phyloP scores from a whole-genome alignment of 1,140 invertebrate genomes.

The Euura saliciscinereae region DNA sequence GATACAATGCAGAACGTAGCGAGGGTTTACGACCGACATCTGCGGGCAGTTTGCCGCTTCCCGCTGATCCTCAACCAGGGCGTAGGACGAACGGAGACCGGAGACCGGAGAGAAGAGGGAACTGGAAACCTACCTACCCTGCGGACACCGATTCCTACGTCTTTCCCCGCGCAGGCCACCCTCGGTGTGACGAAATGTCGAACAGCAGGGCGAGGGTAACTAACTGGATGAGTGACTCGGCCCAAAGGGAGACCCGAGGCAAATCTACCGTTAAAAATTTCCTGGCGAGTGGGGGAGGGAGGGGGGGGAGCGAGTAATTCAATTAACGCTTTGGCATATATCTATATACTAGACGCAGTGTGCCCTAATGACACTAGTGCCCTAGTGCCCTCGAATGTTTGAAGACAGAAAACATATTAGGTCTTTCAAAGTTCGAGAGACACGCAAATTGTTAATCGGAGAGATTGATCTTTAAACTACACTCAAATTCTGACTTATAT shows the following conservation, averaged over 20 bases:
- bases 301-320: constrained; percentile 47
- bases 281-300: constrained; percentile 26
- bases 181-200: constrained; percentile 53
- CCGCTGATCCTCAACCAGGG: not conserved
- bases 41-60: constrained; percentile 54
- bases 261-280: constrained; percentile 61
- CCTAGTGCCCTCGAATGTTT: too few relatives aligned
- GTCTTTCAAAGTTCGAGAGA: too few relatives aligned
- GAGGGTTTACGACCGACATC: constrained; percentile 53
- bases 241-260: constrained; percentile 25
- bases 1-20: constrained; percentile 46
- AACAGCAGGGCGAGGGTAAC: constrained; percentile 31
- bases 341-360: constrained; percentile 25
- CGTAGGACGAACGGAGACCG: not conserved
- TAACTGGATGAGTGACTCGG: constrained; percentile 17
- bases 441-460: too few relatives aligned
- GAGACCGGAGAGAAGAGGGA: not conserved
- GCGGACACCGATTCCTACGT: not conserved
- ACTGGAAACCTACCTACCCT: not conserved
- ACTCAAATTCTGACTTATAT: too few relatives aligned
- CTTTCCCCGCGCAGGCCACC: constrained; percentile 21
- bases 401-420: too few relatives aligned
- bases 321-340: constrained; percentile 40
- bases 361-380: constrained; percentile 28
- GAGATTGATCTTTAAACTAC: too few relatives aligned